Base-by-base conservation (phyloP, 2,797 vertebrate genomes). In the Euthynnus affinis region DNA sequence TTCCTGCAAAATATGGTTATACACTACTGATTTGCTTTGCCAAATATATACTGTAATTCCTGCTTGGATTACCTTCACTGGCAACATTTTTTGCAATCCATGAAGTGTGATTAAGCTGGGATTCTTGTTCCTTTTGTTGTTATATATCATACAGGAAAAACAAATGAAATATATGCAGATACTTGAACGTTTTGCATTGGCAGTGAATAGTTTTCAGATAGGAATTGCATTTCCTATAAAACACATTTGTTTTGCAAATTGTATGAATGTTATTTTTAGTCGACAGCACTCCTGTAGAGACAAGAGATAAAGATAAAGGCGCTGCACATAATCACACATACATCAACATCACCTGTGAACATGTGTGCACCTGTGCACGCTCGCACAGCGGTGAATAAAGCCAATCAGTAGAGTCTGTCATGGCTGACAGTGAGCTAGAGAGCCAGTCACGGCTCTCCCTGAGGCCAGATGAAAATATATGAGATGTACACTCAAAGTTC, bases 391-490 rank as follows among this genome's bases (percentile, higher is more conserved):
- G 61, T 61, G 84, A 82, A 85, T 66, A 73, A 75, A 88, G 73
- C 77, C 83, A 83, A 85, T 90, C 83, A 85, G 69, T 25, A 63
- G 51, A 80, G 83, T 70, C 78, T 85, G 82, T 89, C 89, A 79
- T 61, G 60, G 78, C 78, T 83, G 87, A 85, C 88, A 81, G 86
- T 63, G 78, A 84, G 78, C 79, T 59, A 74, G 66, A 70, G 76
- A 83, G 71, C 64, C 71, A 65, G 78, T 71, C 81, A 66, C 25
- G 0, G 78, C 67, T 71, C 60, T 86, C 90, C 91, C 90, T 69
- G 42, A 84, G 89, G 91, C 87, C 82, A 76, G 75, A 89, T 84
- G 82, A 85, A 88, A 93, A 93, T 88, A 91, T 88, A 92, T 89
- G 86, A 93, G 87, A 84, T 88, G 82, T 87, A 80, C 78, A 78